A percentile compares a stretch with the other conserved stretches of the same genome.
Evolutionary conservation across 2,797 vertebrate species (phyloP).

Genomic region (Pelochelys cantorii): DNA sequence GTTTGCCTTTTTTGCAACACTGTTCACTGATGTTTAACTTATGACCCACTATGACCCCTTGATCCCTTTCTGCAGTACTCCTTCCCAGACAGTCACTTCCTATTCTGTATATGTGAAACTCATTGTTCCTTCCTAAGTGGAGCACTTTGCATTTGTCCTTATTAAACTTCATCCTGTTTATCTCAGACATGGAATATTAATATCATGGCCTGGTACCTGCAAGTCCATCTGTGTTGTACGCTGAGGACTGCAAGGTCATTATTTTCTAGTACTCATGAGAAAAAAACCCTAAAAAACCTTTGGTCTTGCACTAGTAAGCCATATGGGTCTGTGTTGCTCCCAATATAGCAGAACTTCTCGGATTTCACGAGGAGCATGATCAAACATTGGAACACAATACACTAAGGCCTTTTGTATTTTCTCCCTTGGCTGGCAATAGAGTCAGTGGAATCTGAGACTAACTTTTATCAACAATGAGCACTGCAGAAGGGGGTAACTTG

Average conservation of each 20-base stretch:
- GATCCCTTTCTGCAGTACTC: too few relatives aligned
- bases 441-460: neutral
- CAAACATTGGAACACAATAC: neutral
- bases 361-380: neutral
- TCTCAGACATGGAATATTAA: neutral
- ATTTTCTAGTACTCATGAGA: neutral
- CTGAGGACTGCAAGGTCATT: neutral
- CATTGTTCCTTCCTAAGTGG: too few relatives aligned
- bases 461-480: neutral
- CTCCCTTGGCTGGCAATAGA: neutral
- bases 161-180: too few relatives aligned
- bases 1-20: too few relatives aligned
- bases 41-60: too few relatives aligned
- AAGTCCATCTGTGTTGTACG: neutral
- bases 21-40: too few relatives aligned
- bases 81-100: too few relatives aligned
- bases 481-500: neutral
- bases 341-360: fast-evolving
- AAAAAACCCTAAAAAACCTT: neutral
- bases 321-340: neutral
- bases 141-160: too few relatives aligned
- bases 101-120: too few relatives aligned
- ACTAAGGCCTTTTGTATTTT: neutral
- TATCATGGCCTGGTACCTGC: neutral
- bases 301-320: fast-evolving